A percentile compares a stretch with the other conserved stretches of the same genome.
phyloP scores from a whole-genome alignment of 1,140 invertebrate species.

The Ceratosolen solmsi region DNA sequence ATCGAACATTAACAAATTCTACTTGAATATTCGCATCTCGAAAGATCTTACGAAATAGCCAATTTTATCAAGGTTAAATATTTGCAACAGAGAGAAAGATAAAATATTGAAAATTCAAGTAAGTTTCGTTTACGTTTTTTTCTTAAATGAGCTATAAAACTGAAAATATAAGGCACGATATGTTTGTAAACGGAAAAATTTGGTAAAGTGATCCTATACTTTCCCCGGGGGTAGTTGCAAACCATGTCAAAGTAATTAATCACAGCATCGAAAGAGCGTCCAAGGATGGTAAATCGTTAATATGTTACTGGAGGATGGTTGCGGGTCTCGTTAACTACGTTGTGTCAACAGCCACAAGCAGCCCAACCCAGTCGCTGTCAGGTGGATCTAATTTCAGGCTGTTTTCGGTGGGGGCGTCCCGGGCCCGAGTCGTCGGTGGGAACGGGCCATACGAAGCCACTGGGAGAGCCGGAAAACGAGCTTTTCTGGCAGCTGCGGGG shows the following conservation, averaged over 20 bases:
- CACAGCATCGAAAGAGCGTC: neutral
- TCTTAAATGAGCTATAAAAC: neutral
- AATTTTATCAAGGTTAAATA: conserved; percentile 7
- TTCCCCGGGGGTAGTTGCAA: neutral
- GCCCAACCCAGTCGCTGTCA: neutral
- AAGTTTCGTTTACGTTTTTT: conserved; percentile 20
- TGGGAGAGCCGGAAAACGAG: neutral
- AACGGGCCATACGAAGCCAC: neutral
- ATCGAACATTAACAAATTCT: too few species aligned
- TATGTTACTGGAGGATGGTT: too few species aligned
- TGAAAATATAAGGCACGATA: neutral
- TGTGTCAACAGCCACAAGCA: neutral
- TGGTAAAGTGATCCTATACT: neutral
- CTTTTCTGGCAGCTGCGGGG: neutral
- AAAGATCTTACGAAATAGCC: conserved; percentile 9
- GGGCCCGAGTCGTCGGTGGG: conserved; percentile 8
- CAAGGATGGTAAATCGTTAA: neutral
- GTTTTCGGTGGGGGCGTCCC: neutral
- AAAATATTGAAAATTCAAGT: neutral
- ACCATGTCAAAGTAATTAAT: neutral
- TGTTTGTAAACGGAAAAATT: neutral
- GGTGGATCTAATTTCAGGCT: conserved; percentile 32
- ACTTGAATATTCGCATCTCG: neutral
- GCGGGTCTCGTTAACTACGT: neutral
- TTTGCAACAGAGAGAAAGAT: neutral